Base-by-base conservation (phyloP, 2,797 vertebrate genomes). In the Myotis daubentonii region DNA sequence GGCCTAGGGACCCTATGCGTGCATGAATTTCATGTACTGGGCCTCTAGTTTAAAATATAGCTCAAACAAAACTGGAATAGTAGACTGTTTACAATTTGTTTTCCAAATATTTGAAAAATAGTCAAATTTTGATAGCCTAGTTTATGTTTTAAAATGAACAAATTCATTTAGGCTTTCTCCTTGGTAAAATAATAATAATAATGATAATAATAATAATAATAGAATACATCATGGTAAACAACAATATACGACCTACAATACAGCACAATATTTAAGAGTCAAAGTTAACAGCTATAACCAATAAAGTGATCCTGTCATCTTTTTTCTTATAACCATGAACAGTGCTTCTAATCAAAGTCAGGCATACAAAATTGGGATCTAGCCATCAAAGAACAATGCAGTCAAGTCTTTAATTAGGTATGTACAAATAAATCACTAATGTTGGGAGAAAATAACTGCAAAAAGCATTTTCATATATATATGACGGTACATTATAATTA, bases 361-460 rank as follows among this genome's bases (percentile, higher is more conserved):
- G 12, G 82, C 22, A 89, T 57, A 62, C 19, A 90, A 93, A 93
- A 95, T 89, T 74, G 57, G 23, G 13, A 74, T 60, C 7, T 30
- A 41, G 12, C 47, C 71, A 82, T 89, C 4, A 28, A 72, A 82
- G 28, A 79, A 68, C 8, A 94, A 17, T 1, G 3, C 8, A 72
- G 0, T n/a, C 55, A 90, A 57, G 9, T 57, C 0, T 60, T 92
- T 72, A 74, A 11, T 51, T 53, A 84, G 12, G 76, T 19, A 89
- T 19, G 1, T 22, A 76, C 6, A 87, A 70, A 68, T 60, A 74
- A 84, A 89, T 38, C 68, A 89, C 13, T 47, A 84, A 66, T 72
- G 25, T 33, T 30, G 28, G 17, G 1, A 23, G 41, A 81, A 80
- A 86, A 81, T 30, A 65, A 87, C 8, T 85, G 10, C 8, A 28